These are phyloP conservation scores for Tenodera sinensis DNA, from an alignment of 2,888 invertebrate genomes.

Conservation along the genomic window DNA sequence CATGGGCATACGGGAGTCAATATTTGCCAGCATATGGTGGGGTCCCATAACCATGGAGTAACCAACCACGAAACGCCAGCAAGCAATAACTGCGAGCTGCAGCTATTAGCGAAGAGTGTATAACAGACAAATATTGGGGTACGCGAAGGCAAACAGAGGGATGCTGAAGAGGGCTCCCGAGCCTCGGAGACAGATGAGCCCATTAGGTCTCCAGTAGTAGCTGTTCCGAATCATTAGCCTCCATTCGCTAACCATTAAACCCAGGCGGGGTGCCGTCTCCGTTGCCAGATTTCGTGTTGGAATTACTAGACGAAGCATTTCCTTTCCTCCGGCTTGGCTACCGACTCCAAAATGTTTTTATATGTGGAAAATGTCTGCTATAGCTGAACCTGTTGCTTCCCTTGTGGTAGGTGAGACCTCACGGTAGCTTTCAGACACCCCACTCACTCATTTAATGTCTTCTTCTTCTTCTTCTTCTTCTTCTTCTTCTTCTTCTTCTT, in stretches of 20 bases:
- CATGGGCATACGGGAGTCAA: neutral
- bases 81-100: neutral
- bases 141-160: neutral
- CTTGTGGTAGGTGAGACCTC: neutral
- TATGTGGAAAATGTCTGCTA: neutral
- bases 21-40: neutral
- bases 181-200: neutral
- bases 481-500: too few species aligned
- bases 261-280: neutral
- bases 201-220: neutral
- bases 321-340: neutral
- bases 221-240: slow-evolving; percentile 9
- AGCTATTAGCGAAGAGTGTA: neutral
- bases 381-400: neutral
- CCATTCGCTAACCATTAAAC: slow-evolving; percentile 7
- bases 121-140: neutral
- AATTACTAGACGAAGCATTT: neutral
- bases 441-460: too few species aligned
- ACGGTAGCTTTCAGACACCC: too few species aligned
- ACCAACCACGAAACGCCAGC: neutral
- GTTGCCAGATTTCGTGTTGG: slow-evolving; percentile 8
- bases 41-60: neutral
- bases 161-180: neutral
- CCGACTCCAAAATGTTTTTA: neutral
- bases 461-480: too few species aligned